These are phyloP conservation scores for Cebidichthys violaceus DNA, from an alignment of 2,113 vertebrate species.

Conservation along the genomic window DNA sequence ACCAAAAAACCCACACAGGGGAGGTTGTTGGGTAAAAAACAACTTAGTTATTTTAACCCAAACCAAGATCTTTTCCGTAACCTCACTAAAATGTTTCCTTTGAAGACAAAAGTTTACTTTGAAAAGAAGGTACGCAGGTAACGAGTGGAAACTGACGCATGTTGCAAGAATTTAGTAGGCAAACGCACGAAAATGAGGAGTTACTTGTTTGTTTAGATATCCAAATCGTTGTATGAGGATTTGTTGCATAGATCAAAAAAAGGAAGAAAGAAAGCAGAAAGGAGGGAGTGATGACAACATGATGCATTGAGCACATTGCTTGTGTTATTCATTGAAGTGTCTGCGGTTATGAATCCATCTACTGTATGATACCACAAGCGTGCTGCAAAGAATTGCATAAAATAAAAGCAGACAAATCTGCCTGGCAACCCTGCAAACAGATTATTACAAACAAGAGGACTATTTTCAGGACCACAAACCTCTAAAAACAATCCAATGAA, in stretches of 20 bases:
- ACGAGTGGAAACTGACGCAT: neutral
- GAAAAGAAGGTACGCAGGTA: too few relatives aligned
- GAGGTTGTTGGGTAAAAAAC: too few relatives aligned
- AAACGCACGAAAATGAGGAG: too few relatives aligned
- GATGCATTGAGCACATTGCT: slow-evolving; percentile 19
- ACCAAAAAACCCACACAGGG: too few relatives aligned
- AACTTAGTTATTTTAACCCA: neutral
- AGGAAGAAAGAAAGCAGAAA: slow-evolving; percentile 1
- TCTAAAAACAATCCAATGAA: slow-evolving; percentile 30
- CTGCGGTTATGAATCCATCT: slow-evolving; percentile 2
- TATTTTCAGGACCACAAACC: neutral
- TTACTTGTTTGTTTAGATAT: too few relatives aligned
- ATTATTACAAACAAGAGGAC: slow-evolving; percentile 44
- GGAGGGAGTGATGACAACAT: neutral
- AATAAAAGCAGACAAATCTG: slow-evolving; percentile 13
- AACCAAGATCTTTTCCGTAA: too few relatives aligned
- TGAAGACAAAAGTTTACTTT: too few relatives aligned
- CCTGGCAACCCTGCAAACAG: slow-evolving; percentile 58
- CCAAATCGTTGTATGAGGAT: too few relatives aligned
- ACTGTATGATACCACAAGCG: slow-evolving; percentile 9
- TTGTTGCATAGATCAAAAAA: neutral
- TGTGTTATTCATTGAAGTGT: slow-evolving; percentile 18
- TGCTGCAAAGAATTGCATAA: slow-evolving; percentile 20
- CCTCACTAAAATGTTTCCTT: neutral
- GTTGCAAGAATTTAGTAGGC: neutral